Conservation (phyloP, 2,113 vertebrate genomes). For the Thalassoma bifasciatum region DNA sequence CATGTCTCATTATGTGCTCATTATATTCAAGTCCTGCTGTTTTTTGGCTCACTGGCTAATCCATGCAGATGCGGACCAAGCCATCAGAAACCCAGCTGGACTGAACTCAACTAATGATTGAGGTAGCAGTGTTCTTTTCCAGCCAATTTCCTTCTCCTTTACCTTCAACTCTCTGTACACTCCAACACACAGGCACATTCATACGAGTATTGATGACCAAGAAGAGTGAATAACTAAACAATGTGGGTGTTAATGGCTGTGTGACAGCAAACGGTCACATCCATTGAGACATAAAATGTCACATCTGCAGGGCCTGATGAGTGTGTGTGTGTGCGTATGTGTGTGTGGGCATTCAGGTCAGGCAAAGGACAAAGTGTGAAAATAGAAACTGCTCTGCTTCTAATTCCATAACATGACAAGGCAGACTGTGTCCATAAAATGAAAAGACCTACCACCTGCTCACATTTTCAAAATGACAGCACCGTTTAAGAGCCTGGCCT, state of each 20-base stretch:
- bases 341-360: slow-evolving; percentile 25
- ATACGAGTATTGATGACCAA: slow-evolving; percentile 38
- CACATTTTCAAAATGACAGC: slow-evolving; percentile 65
- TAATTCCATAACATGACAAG: slow-evolving; percentile 52
- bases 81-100: slow-evolving; percentile 24
- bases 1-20: slow-evolving; percentile 36
- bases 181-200: neutral
- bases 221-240: slow-evolving; percentile 12
- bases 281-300: slow-evolving; percentile 23
- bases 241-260: slow-evolving; percentile 22
- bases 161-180: neutral
- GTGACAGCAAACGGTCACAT: slow-evolving; percentile 9
- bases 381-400: slow-evolving; percentile 50
- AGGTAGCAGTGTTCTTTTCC: neutral
- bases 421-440: slow-evolving; percentile 58
- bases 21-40: slow-evolving; percentile 50
- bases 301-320: neutral
- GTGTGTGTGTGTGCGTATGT: neutral
- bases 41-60: slow-evolving; percentile 17
- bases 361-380: slow-evolving; percentile 34
- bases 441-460: slow-evolving; percentile 70
- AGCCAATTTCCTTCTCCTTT: neutral
- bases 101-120: slow-evolving; percentile 40
- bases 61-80: slow-evolving; percentile 31
- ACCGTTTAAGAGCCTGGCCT: slow-evolving; percentile 47